Base-by-base conservation (phyloP, 1,140 invertebrate genomes). In the Ceratina australensis region DNA sequence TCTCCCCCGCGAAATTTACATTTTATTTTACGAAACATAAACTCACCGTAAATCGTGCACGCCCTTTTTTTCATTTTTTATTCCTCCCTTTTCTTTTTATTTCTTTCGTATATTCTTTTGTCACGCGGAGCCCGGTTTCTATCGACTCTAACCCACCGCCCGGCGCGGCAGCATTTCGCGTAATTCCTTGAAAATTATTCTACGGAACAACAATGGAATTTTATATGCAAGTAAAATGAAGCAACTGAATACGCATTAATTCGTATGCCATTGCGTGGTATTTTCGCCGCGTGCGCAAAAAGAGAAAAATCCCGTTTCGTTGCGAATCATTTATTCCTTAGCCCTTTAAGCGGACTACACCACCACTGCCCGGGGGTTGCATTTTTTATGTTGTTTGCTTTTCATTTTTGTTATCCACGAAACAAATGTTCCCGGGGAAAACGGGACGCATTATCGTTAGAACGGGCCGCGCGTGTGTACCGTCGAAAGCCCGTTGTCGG, bases 141-240 rank as follows among this genome's bases (percentile, higher is more conserved):
- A 76, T 76, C 73, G 73, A 68, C 73, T 68, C 42, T 24, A 52
- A 22, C 18, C 54, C 56, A 75, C 54, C 33, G 8, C 33, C n/a
- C 33, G 18, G 52, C 54, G 59, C 33, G 33, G 33, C 33, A 42
- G 33, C 33, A 10, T 42, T 72, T 72, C 73, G 64, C 54, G 73
- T 76, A 76, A 76, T 76, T 76, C 73, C 73, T 76, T 76, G 73
- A 69, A 76, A 69, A 76, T 76, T 76, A 76, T 76, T 75, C 65
- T 50, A 47, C 73, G 73, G 26, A 76, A 76, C 56, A 69, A 76
- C 66, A 76, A 76, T 76, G 42, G 73, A 76, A 76, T 76, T 76
- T 76, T 69, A 59, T 66, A 76, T 76, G 66, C 73, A 69, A 76
- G 73, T 76, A 76, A 76, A 76, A 76, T 69, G 66, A 69, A 50